These are phyloP conservation scores for Bettongia penicillata DNA, from an alignment of 2,113 vertebrate species.

Conservation along the genomic window DNA sequence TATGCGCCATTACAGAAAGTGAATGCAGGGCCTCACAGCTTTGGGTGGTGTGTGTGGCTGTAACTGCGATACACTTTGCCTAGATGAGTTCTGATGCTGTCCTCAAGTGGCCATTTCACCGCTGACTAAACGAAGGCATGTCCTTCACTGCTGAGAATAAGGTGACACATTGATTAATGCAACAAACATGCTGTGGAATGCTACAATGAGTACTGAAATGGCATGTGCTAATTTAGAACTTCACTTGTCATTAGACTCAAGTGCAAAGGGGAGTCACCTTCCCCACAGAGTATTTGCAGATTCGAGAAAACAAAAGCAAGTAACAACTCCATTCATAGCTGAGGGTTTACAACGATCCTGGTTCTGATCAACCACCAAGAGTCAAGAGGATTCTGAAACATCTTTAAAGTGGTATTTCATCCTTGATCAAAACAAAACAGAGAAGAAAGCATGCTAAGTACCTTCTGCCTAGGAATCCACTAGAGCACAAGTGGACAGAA, in stretches of 20 bases:
- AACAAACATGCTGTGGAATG: not conserved
- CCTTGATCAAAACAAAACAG: not conserved
- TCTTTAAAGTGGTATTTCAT: not conserved
- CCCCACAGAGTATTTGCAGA: not conserved
- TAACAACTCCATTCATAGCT: not conserved
- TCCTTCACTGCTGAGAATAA: slow-evolving; percentile 41
- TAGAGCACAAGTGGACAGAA: not conserved
- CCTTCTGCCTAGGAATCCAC: not conserved
- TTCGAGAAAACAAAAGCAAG: slow-evolving; percentile 11
- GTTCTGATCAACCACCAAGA: not conserved
- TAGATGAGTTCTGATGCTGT: rapidly evolving
- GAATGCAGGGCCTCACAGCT: not conserved
- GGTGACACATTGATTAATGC: slow-evolving; percentile 59
- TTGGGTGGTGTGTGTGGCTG: not conserved
- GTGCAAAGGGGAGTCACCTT: slow-evolving; percentile 10
- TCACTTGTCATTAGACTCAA: slow-evolving; percentile 19
- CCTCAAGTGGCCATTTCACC: not conserved
- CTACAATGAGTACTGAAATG: not conserved
- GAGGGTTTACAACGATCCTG: not conserved
- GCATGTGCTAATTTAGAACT: slow-evolving; percentile 58
- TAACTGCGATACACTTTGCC: not conserved
- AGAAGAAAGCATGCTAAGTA: not conserved
- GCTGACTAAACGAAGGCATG: slow-evolving; percentile 17
- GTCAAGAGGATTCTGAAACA: not conserved
- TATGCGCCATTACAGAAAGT: not conserved